These are phyloP conservation scores for Limnephilus marmoratus DNA, from an alignment of 2,888 invertebrate species.

Conservation along the genomic window DNA sequence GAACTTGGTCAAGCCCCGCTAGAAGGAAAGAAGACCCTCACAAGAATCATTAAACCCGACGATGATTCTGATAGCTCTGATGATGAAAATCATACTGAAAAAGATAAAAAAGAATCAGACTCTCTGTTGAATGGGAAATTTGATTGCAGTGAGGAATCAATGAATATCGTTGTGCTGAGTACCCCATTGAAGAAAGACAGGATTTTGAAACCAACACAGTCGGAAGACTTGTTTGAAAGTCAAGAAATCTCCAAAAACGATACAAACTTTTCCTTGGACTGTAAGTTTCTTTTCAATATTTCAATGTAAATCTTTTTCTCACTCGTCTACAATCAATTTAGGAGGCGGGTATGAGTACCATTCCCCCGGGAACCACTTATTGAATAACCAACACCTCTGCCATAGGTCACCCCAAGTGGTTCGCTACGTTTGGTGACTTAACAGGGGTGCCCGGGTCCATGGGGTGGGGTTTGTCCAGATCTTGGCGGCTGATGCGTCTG, in stretches of 20 bases:
- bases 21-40: conserved; percentile 49
- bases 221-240: conserved; percentile 60
- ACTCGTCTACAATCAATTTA: neutral
- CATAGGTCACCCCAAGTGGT: too few relatives aligned
- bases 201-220: conserved; percentile 37
- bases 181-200: conserved; percentile 54
- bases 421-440: too few relatives aligned
- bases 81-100: conserved; percentile 38
- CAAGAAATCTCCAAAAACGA: conserved; percentile 55
- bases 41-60: conserved; percentile 54
- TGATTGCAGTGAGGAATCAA: neutral
- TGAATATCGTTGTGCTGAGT: conserved; percentile 15
- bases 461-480: too few relatives aligned
- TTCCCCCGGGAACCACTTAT: too few relatives aligned
- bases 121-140: neutral
- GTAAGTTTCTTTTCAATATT: conserved; percentile 51
- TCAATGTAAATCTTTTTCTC: neutral
- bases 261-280: conserved; percentile 58
- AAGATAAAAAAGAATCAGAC: neutral
- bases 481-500: too few relatives aligned
- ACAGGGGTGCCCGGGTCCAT: too few relatives aligned
- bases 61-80: conserved; percentile 63
- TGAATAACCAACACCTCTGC: too few relatives aligned
- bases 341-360: too few relatives aligned
- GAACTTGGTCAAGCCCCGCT: conserved; percentile 58